Conservation (phyloP, 2,888 invertebrate genomes). For the Piscicola geometra region DNA sequence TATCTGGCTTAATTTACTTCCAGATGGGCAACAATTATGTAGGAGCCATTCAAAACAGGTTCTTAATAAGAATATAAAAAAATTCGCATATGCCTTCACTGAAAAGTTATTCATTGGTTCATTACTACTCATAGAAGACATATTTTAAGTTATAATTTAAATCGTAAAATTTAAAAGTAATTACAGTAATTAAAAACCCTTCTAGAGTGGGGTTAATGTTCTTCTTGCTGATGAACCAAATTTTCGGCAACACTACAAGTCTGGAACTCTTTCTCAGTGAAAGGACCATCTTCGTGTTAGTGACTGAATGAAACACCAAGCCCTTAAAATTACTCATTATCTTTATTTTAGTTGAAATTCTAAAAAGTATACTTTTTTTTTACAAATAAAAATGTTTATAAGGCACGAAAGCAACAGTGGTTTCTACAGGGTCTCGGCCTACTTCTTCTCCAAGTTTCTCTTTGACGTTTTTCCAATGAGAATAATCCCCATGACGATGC, state of each 20-base stretch:
- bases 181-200: neutral
- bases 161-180: neutral
- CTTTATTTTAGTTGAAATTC: too few species aligned
- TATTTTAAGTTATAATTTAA: neutral
- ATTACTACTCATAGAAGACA: neutral
- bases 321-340: neutral
- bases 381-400: too few species aligned
- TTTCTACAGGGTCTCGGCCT: conserved; percentile 37
- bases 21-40: conserved; percentile 1
- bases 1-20: conserved; percentile 18
- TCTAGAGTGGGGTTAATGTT: conserved; percentile 54
- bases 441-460: conserved; percentile 36
- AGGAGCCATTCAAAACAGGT: conserved; percentile 32
- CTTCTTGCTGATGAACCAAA: conserved; percentile 55
- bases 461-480: conserved; percentile 38
- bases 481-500: conserved; percentile 22
- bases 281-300: conserved; percentile 54
- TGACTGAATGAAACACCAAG: conserved; percentile 34
- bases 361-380: too few species aligned
- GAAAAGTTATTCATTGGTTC: neutral
- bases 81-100: too few species aligned
- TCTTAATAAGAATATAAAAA: neutral
- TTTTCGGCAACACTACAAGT: conserved; percentile 55
- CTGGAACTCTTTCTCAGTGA: conserved; percentile 56
- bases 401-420: conserved; percentile 39